Conservation (phyloP, 2,888 invertebrate genomes). For the Hemicrepidius hirtus region DNA sequence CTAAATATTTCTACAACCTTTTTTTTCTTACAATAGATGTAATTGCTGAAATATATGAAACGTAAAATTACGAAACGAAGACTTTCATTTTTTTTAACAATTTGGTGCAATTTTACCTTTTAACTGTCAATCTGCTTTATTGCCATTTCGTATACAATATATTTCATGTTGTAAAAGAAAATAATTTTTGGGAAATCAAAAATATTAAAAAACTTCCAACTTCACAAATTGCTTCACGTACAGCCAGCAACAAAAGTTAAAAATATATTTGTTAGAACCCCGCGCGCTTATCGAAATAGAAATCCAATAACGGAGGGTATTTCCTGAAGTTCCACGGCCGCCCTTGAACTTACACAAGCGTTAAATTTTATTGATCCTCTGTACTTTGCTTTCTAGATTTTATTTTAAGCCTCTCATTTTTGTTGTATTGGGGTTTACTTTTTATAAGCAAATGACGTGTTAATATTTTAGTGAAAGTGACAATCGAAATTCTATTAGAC, state of each 20-base stretch:
- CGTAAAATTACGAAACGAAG: no score
- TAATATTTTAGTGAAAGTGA: conserved; percentile 26
- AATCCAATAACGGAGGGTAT: conserved; percentile 48
- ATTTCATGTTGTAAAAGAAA: no score
- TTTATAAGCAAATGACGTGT: conserved; percentile 18
- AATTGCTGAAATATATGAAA: no score
- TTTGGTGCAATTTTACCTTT: no score
- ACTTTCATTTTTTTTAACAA: no score
- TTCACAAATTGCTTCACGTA: background rate
- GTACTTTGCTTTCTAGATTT: conserved; percentile 32
- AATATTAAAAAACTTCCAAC: conserved; percentile 7
- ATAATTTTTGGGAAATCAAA: background rate
- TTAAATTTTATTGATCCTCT: conserved; percentile 44
- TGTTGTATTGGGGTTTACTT: conserved; percentile 14
- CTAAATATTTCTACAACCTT: no score
- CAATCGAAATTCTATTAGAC: background rate
- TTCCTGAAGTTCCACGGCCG: conserved; percentile 49
- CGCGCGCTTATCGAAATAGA: conserved; percentile 44
- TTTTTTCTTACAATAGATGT: no score
- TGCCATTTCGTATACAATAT: no score
- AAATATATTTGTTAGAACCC: conserved; percentile 34
- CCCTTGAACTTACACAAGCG: conserved; percentile 50
- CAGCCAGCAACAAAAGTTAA: conserved; percentile 32
- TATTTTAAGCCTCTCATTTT: conserved; percentile 31
- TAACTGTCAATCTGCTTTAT: no score